These are phyloP conservation scores for Tursiops truncatus DNA, from an alignment of 2,113 vertebrate species.

Conservation along the genomic window DNA sequence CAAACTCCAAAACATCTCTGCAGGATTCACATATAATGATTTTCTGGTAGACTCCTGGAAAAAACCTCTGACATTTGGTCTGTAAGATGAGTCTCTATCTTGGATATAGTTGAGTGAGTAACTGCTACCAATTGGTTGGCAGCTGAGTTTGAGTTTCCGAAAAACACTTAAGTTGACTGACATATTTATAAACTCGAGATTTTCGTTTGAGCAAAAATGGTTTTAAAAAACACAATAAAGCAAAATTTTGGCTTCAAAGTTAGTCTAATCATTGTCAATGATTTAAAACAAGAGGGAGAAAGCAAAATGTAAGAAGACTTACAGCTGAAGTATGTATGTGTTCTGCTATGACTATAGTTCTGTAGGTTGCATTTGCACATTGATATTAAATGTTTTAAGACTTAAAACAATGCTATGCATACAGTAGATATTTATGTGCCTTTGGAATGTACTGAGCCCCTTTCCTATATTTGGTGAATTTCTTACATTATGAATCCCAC, in stretches of 20 bases:
- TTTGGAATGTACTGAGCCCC: neutral
- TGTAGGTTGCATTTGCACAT: neutral
- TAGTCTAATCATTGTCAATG: neutral
- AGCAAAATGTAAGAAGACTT: neutral
- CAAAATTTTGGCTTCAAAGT: neutral
- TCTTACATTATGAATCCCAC: neutral
- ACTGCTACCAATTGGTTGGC: neutral
- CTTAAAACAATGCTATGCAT: neutral
- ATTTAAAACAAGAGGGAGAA: neutral
- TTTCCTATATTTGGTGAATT: neutral
- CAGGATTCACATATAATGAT: neutral
- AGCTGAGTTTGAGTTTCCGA: neutral
- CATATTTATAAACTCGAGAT: neutral
- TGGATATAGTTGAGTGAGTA: neutral
- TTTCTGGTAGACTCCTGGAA: neutral
- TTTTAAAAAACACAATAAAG: neutral
- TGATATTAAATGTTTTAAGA: neutral
- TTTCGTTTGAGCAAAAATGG: neutral
- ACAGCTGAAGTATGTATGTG: neutral
- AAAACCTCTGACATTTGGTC: neutral
- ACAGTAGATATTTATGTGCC: neutral
- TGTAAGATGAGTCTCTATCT: neutral
- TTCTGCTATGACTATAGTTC: neutral
- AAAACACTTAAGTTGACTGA: neutral
- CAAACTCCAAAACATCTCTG: neutral